Evolutionary conservation across 1,140 invertebrate species (phyloP), one percentile per base, ranked within the genome.

Genomic region (Pomacea maculata): DNA sequence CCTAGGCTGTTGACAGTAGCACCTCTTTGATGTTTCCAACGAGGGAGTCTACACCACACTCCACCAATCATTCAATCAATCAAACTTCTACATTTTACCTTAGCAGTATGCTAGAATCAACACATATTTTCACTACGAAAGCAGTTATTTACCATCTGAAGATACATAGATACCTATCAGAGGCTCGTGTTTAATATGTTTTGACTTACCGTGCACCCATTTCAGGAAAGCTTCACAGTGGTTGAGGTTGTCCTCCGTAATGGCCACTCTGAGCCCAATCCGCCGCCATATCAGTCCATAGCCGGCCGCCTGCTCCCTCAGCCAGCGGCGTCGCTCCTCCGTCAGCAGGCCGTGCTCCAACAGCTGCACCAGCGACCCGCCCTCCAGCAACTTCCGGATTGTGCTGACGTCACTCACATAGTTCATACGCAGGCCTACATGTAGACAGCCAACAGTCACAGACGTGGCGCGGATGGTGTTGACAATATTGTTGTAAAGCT

Each of bases 271-370:
- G 8, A 78, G 19, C 2, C 17, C 17, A 9, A 78, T 70, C 12
- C 54, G 45, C 15, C 54, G 64, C 77, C 77, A 78, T 57, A 34
- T 67, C 19, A 78, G 9, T 5, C 77, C 65, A 29, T 57, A 57
- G 12, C 9, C 25, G 1, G 65, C 54, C 4, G 77, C 77, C 17
- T 78, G 10, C 15, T 54, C 17, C 45, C 21, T 14, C 54, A 78
- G 21, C 77, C 77, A 78, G 11, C 54, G 65, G 55, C 77, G 54
- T 10, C 67, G 64, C 12, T 71, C 77, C 52, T 25, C 25, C 17
- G 77, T 78, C 67, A 78, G 45, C 12, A 78, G 45, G 9, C 63
- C 77, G n/a, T 67, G 64, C 54, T 70, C 65, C 21, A 78, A 15
- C 12, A 54, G 54, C 45, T 78, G 65, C 12, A 29, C 21, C 77